phyloP scores from a whole-genome alignment of 1,140 invertebrate species.

The Halesus radiatus region DNA sequence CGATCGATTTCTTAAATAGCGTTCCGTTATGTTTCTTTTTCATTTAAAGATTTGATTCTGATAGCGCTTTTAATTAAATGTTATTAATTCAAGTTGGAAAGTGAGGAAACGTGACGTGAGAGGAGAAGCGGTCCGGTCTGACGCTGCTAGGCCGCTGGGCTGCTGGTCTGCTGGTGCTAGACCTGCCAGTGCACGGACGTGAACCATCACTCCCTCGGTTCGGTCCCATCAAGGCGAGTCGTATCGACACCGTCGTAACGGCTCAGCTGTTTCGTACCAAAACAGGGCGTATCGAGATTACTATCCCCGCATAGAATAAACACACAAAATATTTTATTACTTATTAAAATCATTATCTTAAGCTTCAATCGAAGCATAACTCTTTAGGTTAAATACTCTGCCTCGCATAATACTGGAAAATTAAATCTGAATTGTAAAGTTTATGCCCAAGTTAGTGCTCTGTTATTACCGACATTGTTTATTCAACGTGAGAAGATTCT shows the following conservation, averaged over 20 bases:
- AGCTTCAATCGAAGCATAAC: slow-evolving; percentile 52
- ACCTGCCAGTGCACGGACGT: neutral
- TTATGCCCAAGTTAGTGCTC: neutral
- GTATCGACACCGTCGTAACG: slow-evolving; percentile 32
- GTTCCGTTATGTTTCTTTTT: too few relatives aligned
- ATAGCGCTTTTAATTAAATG: neutral
- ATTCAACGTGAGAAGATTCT: slow-evolving; percentile 3
- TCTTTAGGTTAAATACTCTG: slow-evolving; percentile 39
- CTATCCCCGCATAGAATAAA: slow-evolving; percentile 54
- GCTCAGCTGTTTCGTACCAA: slow-evolving; percentile 27
- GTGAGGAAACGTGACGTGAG: slow-evolving; percentile 10
- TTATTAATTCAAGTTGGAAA: neutral
- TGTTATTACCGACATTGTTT: neutral
- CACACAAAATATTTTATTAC: slow-evolving; percentile 56
- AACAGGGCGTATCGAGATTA: slow-evolving; percentile 41
- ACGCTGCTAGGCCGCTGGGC: too few relatives aligned
- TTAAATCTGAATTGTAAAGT: slow-evolving; percentile 5
- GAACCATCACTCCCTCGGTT: slow-evolving; percentile 2
- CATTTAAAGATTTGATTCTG: too few relatives aligned
- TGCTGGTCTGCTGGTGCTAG: too few relatives aligned
- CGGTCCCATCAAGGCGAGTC: too few relatives aligned
- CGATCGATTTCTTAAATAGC: too few relatives aligned
- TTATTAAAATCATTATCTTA: slow-evolving; percentile 53
- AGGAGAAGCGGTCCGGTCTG: neutral
- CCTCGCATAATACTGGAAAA: slow-evolving; percentile 20